A percentile compares a stretch with the other conserved stretches of the same genome.
Conservation (phyloP, 2,113 vertebrate genomes). For the Lophotis ruficrista region DNA sequence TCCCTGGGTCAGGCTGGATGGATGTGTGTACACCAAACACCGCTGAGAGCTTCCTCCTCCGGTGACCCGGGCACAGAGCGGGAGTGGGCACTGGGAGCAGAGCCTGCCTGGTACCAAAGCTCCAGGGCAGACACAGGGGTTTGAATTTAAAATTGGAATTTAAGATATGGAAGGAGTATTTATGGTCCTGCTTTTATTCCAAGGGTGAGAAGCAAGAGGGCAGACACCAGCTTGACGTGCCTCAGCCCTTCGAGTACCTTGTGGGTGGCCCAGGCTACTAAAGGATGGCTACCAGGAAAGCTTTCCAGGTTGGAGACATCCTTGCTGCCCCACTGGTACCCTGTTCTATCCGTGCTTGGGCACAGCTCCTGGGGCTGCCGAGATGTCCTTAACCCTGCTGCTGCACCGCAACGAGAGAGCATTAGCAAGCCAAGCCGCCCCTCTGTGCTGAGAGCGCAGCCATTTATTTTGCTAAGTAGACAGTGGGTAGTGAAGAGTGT, state of each 20-base stretch:
- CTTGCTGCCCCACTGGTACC: background rate
- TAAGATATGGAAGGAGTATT: background rate
- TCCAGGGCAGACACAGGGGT: background rate
- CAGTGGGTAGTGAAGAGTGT: constrained; percentile 30
- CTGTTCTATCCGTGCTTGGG: background rate
- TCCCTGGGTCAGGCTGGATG: background rate
- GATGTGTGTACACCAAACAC: background rate
- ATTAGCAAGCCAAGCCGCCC: background rate
- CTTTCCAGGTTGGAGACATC: background rate
- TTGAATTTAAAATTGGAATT: background rate
- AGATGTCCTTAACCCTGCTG: background rate
- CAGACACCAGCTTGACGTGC: background rate
- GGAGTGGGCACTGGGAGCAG: background rate
- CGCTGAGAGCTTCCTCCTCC: background rate
- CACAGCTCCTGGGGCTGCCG: background rate
- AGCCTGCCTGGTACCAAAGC: background rate
- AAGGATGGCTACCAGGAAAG: background rate
- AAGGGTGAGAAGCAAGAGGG: background rate
- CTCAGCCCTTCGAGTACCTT: background rate
- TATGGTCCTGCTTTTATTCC: background rate
- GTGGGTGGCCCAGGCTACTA: background rate
- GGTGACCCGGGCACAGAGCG: background rate
- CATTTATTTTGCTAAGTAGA: constrained; percentile 23
- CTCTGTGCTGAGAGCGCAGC: background rate
- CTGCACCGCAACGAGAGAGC: background rate